Percentiles rank a stretch among this genome's conserved stretches.
These are phyloP conservation scores for Gasterosteus aculeatus DNA, from an alignment of 2,113 vertebrate genomes.

Conservation along the genomic window DNA sequence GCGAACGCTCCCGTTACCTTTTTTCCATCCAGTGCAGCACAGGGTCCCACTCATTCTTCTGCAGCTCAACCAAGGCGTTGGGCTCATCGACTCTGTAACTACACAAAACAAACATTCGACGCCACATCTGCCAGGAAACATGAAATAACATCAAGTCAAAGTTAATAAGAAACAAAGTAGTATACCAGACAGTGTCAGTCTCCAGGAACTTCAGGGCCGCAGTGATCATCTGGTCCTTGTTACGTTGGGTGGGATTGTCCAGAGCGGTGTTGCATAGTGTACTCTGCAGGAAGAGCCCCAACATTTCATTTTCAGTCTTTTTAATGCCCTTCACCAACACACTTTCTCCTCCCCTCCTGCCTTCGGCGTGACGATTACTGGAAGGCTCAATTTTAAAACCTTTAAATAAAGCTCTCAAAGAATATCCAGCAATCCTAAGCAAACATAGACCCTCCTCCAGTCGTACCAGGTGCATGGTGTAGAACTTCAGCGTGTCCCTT, in stretches of 20 bases:
- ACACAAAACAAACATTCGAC: constrained; percentile 36
- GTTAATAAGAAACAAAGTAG: not conserved
- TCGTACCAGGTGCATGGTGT: constrained; percentile 94
- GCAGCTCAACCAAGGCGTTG: constrained; percentile 89
- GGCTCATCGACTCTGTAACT: constrained; percentile 98
- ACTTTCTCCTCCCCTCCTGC: not conserved
- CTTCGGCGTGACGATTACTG: not conserved
- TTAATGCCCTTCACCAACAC: not conserved
- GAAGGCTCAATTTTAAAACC: not conserved
- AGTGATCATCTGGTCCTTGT: constrained; percentile 87
- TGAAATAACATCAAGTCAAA: not conserved
- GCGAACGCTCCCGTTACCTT: constrained; percentile 77
- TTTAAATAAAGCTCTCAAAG: not conserved
- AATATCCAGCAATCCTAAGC: not conserved
- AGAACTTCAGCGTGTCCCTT: constrained; percentile 92
- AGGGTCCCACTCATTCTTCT: constrained; percentile 96
- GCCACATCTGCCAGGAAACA: not conserved
- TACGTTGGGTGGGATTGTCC: constrained; percentile 92
- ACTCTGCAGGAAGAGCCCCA: constrained; percentile 79
- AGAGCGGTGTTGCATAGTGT: constrained; percentile 94
- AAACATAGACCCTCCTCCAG: not conserved
- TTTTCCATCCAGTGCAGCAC: constrained; percentile 91
- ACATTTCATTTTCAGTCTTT: constrained; percentile 3
- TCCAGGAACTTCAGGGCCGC: constrained; percentile 94
- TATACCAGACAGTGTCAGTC: constrained; percentile 95